phyloP scores from a whole-genome alignment of 2,888 invertebrate species.

The Argyra leucocephala region DNA sequence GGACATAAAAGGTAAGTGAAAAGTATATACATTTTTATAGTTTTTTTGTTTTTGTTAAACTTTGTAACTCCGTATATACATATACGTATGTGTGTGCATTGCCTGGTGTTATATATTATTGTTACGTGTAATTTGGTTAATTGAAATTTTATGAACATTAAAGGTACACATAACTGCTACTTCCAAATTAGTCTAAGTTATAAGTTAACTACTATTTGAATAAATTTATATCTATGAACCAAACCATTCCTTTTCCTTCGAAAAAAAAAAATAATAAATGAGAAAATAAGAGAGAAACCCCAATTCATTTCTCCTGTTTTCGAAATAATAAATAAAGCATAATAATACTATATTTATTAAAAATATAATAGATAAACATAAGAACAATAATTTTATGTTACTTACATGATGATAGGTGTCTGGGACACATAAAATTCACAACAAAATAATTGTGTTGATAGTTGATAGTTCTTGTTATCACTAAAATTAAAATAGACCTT shows the following conservation, averaged over 20 bases:
- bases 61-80: not conserved
- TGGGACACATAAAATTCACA: not conserved
- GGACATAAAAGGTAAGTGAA: conserved; percentile 9
- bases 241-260: no score
- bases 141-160: conserved; percentile 6
- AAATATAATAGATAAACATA: no score
- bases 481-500: no score
- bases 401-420: not conserved
- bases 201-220: no score
- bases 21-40: not conserved
- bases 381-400: not conserved
- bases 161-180: not conserved
- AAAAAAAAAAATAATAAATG: not conserved
- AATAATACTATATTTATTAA: no score
- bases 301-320: no score
- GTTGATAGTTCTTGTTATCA: no score
- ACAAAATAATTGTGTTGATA: no score
- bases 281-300: no score
- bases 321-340: no score
- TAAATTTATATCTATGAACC: no score
- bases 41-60: no score
- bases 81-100: not conserved
- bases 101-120: not conserved
- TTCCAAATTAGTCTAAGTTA: not conserved
- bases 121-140: not conserved